Conservation (phyloP, 2,797 vertebrate genomes). For the Spea hammondii region DNA sequence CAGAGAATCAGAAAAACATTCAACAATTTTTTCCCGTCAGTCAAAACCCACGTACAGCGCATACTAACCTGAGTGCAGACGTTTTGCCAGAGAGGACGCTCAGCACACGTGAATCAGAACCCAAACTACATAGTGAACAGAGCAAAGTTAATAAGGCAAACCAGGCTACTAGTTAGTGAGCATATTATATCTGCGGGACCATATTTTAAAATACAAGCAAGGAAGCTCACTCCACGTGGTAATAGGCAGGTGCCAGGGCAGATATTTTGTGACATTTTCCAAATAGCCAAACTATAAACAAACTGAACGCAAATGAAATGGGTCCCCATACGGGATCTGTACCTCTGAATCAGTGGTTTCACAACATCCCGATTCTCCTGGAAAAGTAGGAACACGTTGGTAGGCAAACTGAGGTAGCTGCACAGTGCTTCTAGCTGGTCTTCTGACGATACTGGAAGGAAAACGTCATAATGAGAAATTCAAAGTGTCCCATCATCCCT, state of each 20-base stretch:
- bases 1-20: too few relatives aligned
- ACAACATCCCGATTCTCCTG: conserved; percentile 82
- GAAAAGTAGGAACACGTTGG: conserved; percentile 92
- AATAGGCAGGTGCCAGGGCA: too few relatives aligned
- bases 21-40: too few relatives aligned
- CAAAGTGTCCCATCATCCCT: too few relatives aligned
- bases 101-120: conserved; percentile 74
- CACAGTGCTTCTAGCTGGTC: conserved; percentile 84
- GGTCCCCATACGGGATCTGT: conserved; percentile 14
- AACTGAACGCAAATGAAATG: too few relatives aligned
- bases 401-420: conserved; percentile 87
- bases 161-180: background rate
- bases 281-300: too few relatives aligned
- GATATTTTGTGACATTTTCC: too few relatives aligned
- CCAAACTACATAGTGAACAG: conserved; percentile 76
- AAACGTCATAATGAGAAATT: background rate
- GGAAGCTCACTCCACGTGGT: too few relatives aligned
- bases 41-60: background rate
- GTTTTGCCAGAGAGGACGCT: conserved; percentile 77
- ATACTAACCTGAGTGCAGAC: conserved; percentile 74
- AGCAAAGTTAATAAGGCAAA: background rate
- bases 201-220: background rate
- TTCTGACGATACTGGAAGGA: conserved; percentile 75
- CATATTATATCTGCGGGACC: background rate
- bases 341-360: conserved; percentile 84